Conservation (phyloP, 35 echinoderm and acorn worm genomes). For the Apostichopus californicus region DNA sequence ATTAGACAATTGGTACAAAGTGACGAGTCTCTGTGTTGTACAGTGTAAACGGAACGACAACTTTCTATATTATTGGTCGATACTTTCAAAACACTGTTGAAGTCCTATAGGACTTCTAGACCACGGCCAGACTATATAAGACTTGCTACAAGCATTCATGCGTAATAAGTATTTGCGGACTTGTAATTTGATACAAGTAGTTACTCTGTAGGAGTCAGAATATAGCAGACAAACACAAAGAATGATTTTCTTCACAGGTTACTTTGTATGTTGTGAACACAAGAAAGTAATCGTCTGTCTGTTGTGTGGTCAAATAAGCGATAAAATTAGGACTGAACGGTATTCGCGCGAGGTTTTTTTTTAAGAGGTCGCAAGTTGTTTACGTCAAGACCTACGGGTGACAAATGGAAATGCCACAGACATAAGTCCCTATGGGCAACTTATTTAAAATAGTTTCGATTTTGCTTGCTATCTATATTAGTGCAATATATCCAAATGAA, state of each 20-base stretch:
- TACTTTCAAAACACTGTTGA: background rate
- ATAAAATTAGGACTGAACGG: background rate
- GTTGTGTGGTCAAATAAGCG: background rate
- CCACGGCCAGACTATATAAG: background rate
- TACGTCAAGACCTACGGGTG: no score
- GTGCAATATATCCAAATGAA: no score
- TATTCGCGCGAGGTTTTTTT: no score
- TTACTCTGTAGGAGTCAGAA: background rate
- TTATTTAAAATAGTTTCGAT: no score
- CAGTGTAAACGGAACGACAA: background rate
- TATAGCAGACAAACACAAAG: background rate
- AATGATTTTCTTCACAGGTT: background rate
- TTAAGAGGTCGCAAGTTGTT: no score
- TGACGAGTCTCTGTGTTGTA: background rate
- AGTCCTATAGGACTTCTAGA: background rate
- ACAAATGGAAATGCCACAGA: no score
- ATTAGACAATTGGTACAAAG: background rate
- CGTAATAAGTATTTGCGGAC: background rate
- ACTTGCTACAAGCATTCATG: slow-evolving; percentile 40
- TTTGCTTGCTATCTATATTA: no score
- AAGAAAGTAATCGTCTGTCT: background rate
- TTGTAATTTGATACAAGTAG: slow-evolving; percentile 16
- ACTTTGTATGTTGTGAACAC: background rate
- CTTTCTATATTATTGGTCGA: background rate
- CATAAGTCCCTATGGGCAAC: no score